Evolutionary conservation across 2,797 vertebrate species (phyloP), one percentile per base, ranked within the genome.

Genomic region (Onychomys leucogaster): DNA sequence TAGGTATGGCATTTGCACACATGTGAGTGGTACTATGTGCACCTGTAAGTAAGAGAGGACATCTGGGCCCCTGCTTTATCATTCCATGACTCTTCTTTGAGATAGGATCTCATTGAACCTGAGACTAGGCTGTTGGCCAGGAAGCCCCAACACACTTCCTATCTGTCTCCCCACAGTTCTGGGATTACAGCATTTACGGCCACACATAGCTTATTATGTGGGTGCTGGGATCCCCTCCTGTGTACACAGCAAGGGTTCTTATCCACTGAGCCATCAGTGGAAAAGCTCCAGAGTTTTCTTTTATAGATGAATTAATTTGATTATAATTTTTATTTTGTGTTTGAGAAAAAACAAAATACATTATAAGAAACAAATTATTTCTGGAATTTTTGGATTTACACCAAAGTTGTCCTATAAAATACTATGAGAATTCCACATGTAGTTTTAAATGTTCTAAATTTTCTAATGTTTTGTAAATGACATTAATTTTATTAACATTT

Each of bases 401-500:
- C 9, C 13, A 89, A 46, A 95, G 23, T n/a, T 27, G 0, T 76
- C 27, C 46, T 75, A 52, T 23, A 91, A 61, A 92, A 91, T 80
- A 75, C 2, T 41, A 52, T 84, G 63, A 59, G 25, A 92, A 34
- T 46, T 46, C 69, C 6, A n/a, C 41, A 41, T 5, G 0, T 27
- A 92, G 85, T 49, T 85, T 90, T 55, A 29, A 92, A 59, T 73
- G 87, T 96, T 55, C 61, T 93, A 94, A 49, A 75, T 73, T 19
- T 29, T 93, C 81, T 89, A 57, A 69, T 46, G 46, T 19, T 61
- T 69, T 94, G 11, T 12, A 94, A 93, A 77, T 86, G 6, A 52
- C 78, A 77, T 61, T 80, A 86, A 57, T 94, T 90, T 89, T 96
- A 86, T 82, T 81, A 80, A 80, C 19, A 91, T 81, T 82, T 87